Evolutionary conservation across 2,888 invertebrate genomes (phyloP).

Genomic region (Alloplasta piceator): DNA sequence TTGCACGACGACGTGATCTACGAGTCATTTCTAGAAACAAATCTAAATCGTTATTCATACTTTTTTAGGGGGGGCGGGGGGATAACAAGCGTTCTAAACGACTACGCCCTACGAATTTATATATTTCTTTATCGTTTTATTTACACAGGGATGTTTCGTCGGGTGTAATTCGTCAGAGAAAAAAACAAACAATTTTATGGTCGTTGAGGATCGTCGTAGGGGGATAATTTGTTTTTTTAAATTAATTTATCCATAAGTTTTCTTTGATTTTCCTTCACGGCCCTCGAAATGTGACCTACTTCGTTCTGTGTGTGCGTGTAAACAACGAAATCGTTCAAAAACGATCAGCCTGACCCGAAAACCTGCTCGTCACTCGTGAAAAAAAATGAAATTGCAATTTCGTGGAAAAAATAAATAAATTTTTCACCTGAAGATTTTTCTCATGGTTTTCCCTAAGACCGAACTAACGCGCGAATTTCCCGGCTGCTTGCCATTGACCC

Average conservation of each 20-base stretch:
- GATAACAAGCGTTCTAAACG: constrained; percentile 62
- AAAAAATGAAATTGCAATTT: background rate
- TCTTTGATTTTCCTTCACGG: constrained; percentile 13
- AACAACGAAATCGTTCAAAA: constrained; percentile 1
- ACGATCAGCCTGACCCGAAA: constrained; percentile 21
- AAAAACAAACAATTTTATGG: constrained; percentile 16
- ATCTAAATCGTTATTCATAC: constrained; percentile 38
- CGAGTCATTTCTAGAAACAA: constrained; percentile 44
- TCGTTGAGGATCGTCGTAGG: constrained; percentile 41
- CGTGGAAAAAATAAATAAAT: background rate
- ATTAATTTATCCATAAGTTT: background rate
- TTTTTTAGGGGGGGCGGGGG: constrained; percentile 4
- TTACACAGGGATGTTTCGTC: constrained; percentile 58
- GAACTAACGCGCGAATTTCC: constrained; percentile 30
- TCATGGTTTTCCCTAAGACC: constrained; percentile 18
- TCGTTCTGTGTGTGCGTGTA: background rate
- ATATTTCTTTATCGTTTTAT: background rate
- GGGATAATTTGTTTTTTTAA: constrained; percentile 10
- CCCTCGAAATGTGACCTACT: constrained; percentile 29
- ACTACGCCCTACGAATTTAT: constrained; percentile 61
- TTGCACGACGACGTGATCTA: constrained; percentile 38
- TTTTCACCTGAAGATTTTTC: background rate
- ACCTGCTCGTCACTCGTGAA: constrained; percentile 12
- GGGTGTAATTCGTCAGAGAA: constrained; percentile 52
- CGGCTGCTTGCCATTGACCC: constrained; percentile 70